Base-by-base conservation (phyloP, 1,140 invertebrate species). In the Goniozus legneri region DNA sequence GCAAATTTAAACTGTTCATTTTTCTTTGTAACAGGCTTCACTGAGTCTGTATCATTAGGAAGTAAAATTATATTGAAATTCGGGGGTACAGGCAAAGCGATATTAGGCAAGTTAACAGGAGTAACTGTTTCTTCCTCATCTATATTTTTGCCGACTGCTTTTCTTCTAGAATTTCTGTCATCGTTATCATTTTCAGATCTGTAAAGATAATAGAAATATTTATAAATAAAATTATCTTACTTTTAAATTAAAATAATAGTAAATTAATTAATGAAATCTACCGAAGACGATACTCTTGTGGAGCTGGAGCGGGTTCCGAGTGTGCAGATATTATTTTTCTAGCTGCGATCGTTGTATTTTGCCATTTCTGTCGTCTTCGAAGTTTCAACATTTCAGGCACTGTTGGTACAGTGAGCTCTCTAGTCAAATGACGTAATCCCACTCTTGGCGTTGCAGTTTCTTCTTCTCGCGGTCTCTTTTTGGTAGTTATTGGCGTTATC, bases 81-180 rank as follows among this genome's bases (percentile, higher is more conserved):
- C 0, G 83, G 83, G 38, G 80, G 79, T 30, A 82, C 80, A n/a
- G 83, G 81, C 44, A 87, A 71, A 31, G 76, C 65, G 45, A 82
- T 77, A 38, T 76, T 76, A 0, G 83, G 81, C 36, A 87, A 66
- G 54, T 82, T 80, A 2, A 84, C 67, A 12, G 75, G 62, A 38
- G 77, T 65, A 0, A 77, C 62, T 1, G 69, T 67, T 46, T 75
- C 58, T 43, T 79, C 76, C 6, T 76, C 58, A 1, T 69, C 52
- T 10, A 63, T 39, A 35, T 59, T 64, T 52, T 58, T 75, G 39
- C 33, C 49, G 37, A 58, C 72, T 18, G 47, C 50, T 33, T 59
- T 61, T 52, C 52, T 7, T 37, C 10, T 27, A 27, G 24, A 4
- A 61, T 2, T 54, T 65, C 60, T 7, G 62, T 59, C 16, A 54